Base-by-base conservation (phyloP, 2,113 vertebrate genomes). In the Entomyzon cyanotis region DNA sequence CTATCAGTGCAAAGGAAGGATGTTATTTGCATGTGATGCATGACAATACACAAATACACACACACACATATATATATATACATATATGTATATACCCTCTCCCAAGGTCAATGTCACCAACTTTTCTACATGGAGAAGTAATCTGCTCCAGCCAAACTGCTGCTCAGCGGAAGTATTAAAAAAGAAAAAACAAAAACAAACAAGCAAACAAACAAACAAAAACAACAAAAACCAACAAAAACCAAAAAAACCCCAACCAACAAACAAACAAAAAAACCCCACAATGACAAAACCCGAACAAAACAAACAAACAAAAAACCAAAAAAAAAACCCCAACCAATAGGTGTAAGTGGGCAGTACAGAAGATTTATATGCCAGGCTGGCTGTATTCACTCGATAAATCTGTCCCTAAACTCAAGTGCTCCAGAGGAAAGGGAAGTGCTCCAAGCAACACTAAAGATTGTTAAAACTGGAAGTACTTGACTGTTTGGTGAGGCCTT, bases 291-390 rank as follows among this genome's bases (percentile, higher is more conserved):
- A 11, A 0, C 1, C 42, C 42, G 7, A 20, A 11, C 39, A 17
- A 44, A 13, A 23, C 46, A 12, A 27, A 9, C 1, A 19, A 44
- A 15, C 44, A 44, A 44, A 44, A 44, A 44, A 44, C 17, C 44
- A 46, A 46, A 46, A 46, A 19, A 46, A 46, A 46, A 46, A 14
- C 13, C 42, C 42, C 13, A 46, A 19, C 44, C 44, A 68, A 33
- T 4, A 64, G 15, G 19, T 41, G 1, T 11, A 52, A 70, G 21
- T 7, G 9, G 25, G 12, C 7, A 82, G 6, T 3, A 5, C 0
- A 42, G 12, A 78, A 65, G 33, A 85, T 25, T 33, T 31, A 25
- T 1, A 5, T 37, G 53, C 30, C 46, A 73, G 28, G 35, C 6
- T 39, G 49, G 4, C 33, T 58, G 35, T 25, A 42, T n/a, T 67